phyloP scores from a whole-genome alignment of 2,113 vertebrate genomes.

The Seriola aureovittata region DNA sequence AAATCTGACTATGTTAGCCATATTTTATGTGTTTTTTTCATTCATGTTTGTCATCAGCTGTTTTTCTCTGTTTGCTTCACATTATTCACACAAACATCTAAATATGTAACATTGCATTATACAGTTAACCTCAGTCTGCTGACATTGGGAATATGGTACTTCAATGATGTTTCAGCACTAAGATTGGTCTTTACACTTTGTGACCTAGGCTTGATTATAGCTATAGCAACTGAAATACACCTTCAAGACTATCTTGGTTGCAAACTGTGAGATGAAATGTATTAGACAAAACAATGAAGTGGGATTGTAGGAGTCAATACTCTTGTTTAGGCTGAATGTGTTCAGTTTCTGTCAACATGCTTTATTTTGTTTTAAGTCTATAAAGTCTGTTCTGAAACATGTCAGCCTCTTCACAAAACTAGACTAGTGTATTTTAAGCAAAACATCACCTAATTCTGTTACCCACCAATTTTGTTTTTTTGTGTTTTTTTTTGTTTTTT shows the following conservation, averaged over 20 bases:
- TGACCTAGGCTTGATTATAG: neutral
- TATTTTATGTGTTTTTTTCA: neutral
- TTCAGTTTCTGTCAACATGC: neutral
- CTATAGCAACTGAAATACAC: neutral
- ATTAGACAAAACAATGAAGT: neutral
- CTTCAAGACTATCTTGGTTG: neutral
- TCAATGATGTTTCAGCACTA: neutral
- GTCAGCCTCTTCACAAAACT: neutral
- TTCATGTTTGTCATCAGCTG: too few relatives aligned
- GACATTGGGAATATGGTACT: neutral
- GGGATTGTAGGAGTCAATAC: neutral
- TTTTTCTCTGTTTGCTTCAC: neutral
- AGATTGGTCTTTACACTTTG: neutral
- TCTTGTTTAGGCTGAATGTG: neutral
- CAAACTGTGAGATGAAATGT: neutral
- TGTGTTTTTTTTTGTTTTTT: too few relatives aligned
- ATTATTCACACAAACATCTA: neutral
- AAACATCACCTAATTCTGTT: neutral
- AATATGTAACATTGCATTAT: neutral
- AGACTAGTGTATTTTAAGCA: neutral
- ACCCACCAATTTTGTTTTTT: neutral
- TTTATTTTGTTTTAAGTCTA: neutral
- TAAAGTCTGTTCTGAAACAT: neutral
- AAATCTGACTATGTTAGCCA: neutral
- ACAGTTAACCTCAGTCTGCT: neutral